Base-by-base conservation (phyloP, 2,888 invertebrate species). In the Hololepta plana region DNA sequence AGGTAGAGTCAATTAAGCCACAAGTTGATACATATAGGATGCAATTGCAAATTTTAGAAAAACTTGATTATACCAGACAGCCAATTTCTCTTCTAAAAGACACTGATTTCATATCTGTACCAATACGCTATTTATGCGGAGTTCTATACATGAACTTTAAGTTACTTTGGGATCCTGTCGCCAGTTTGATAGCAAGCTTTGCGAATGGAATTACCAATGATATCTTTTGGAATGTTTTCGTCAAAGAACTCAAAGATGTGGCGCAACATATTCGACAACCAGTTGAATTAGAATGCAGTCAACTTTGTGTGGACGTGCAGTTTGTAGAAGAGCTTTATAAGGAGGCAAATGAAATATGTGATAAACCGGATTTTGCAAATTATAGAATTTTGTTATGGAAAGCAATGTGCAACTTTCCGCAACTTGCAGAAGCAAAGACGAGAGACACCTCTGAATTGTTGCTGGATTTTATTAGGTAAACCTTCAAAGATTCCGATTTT, bases 101-200 rank as follows among this genome's bases (percentile, higher is more conserved):
- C 24, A 60, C 66, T 0, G 60, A 61, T 4, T 74, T 64, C 37
- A 60, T 64, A 40, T 55, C 65, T 38, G 67, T 77, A 40, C 70
- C 77, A 0, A 46, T 95, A 11, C 63, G 73, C 32, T 87, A 80
- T 42, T 62, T 91, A 41, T 60, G 91, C 15, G 88, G 91, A 2
- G 64, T 72, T 31, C 57, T 91, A 24, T 82, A 80, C 49, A 62
- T 80, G 11, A 91, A 91, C 49, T 91, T 95, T 43, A 77, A 81
- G 38, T 57, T 87, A 8, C 49, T 95, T 0, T 93, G 93, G 93
- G 75, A 80, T 33, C 85, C 90, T 1, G 61, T 80, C 0, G 59
- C 65, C 9, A 69, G 77, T 43, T 60, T 88, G 20, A 69, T 93
- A 23, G 64, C 72, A 2, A 65, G 74, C 1, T 80, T 79, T 46